Evolutionary conservation across 1,140 invertebrate species (phyloP), one percentile per base, ranked within the genome.

Genomic region (Cotesia typhae): DNA sequence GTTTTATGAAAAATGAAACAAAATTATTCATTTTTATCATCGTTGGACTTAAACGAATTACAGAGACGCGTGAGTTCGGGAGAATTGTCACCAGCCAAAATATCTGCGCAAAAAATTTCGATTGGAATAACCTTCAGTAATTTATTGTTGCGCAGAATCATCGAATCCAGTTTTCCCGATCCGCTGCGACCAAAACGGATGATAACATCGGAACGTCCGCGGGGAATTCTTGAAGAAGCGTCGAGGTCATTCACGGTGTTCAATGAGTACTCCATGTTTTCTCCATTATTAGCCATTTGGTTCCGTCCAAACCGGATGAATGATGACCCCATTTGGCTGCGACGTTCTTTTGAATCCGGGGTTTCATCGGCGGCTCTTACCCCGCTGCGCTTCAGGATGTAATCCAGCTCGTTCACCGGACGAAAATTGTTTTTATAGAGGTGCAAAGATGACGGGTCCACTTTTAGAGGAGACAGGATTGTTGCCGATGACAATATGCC

Each of bases 221-320:
- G 12, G 57, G 63, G 5, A 71, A 75, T 68, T 75, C 76, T 60
- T 57, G 78, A 76, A 1, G 60, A 57, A 38, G 69, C n/a, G 61
- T 74, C 70, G 4, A 74, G 64, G 74, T 60, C 78, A 70, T 5
- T 79, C 63, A 53, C 71, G 70, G 28, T 74, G 5, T 77, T 72
- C 14, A 73, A 69, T 0, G 72, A 68, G 20, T 70, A 64, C 28
- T 79, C 75, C 5, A 35, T 47, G 37, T 75, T 78, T 7, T 75
- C 70, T 0, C 41, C 6, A 17, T 71, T 74, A n/a, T 53, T 69
- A 0, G 73, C 71, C 0, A 63, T 4, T 12, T 77, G 77, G 59
- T 67, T 74, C 3, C 84, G 81, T 0, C 84, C 85, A 60, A 81
- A 86, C 10, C 85, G 82, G 41, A 87, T 82, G 75, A 86, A 86